Evolutionary conservation across 2,797 vertebrate species (phyloP).

Genomic region (Alosa sapidissima): DNA sequence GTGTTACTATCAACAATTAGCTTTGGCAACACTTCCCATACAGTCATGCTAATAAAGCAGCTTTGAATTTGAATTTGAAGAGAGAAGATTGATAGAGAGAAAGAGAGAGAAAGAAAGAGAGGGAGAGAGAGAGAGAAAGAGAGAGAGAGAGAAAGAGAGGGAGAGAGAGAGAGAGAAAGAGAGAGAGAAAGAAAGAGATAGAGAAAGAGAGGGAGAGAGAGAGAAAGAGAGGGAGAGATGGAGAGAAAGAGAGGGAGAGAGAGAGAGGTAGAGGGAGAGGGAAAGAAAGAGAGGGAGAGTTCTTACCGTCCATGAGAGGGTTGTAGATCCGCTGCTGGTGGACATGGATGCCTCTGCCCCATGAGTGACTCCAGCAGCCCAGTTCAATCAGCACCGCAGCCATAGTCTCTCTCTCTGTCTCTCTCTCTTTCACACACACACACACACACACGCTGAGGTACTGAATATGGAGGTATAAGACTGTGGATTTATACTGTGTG

Average conservation of each 20-base stretch:
- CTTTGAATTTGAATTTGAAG: too few relatives aligned
- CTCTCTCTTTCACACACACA: not conserved
- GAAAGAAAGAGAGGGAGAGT: not conserved
- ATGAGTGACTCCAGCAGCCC: not conserved
- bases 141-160: not conserved
- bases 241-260: not conserved
- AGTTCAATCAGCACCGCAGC: not conserved
- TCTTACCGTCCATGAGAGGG: not conserved
- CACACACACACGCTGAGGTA: not conserved
- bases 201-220: not conserved
- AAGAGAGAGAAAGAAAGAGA: too few relatives aligned
- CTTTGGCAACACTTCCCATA: too few relatives aligned
- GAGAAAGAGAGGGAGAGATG: not conserved
- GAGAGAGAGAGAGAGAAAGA: not conserved
- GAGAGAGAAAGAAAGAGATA: not conserved
- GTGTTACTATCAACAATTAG: too few relatives aligned
- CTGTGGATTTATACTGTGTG: not conserved
- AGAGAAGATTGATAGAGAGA: too few relatives aligned
- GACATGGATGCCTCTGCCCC: not conserved
- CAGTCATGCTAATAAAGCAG: too few relatives aligned
- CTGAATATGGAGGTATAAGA: not conserved
- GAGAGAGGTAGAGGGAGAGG: not conserved
- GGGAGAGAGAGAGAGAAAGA: not conserved
- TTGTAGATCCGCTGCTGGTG: not conserved
- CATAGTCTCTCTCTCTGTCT: not conserved